A percentile compares a stretch with the other conserved stretches of the same genome.
phyloP scores from a whole-genome alignment of 2,113 vertebrate species.

The Arenaria interpres region DNA sequence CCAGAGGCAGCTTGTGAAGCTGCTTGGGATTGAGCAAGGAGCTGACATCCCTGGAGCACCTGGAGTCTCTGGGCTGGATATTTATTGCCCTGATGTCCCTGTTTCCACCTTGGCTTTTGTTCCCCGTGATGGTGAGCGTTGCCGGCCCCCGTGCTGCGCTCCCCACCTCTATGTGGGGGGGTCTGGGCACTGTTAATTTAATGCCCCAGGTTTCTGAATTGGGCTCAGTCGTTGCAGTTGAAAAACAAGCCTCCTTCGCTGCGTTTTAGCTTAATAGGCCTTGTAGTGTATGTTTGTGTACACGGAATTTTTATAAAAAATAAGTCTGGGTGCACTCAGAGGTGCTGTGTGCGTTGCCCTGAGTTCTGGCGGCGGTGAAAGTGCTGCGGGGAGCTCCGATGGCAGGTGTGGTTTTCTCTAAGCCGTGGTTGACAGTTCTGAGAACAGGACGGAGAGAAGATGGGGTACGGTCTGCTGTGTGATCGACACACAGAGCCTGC shows the following conservation, averaged over 20 bases:
- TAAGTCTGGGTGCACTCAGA: neutral
- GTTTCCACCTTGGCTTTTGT: neutral
- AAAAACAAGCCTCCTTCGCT: neutral
- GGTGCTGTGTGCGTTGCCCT: neutral
- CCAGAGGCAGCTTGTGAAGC: neutral
- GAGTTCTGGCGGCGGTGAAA: neutral
- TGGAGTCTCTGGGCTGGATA: neutral
- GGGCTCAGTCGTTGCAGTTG: neutral
- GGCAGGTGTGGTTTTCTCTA: neutral
- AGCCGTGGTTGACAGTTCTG: neutral
- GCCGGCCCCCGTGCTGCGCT: rapidly evolving
- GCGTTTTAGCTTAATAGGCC: neutral
- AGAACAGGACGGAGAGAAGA: neutral
- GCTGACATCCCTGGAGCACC: neutral
- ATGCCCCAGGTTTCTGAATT: rapidly evolving
- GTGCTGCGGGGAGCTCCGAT: neutral
- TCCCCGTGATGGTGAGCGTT: rapidly evolving
- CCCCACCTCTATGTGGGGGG: rapidly evolving
- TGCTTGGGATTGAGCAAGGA: neutral
- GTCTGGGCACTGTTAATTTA: neutral
- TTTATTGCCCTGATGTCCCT: neutral
- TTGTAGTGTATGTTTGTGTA: neutral
- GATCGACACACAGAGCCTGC: rapidly evolving
- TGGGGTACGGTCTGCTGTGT: neutral
- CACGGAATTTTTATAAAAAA: neutral